phyloP scores from a whole-genome alignment of 2,888 invertebrate genomes.

The Liposcelis brunnea region DNA sequence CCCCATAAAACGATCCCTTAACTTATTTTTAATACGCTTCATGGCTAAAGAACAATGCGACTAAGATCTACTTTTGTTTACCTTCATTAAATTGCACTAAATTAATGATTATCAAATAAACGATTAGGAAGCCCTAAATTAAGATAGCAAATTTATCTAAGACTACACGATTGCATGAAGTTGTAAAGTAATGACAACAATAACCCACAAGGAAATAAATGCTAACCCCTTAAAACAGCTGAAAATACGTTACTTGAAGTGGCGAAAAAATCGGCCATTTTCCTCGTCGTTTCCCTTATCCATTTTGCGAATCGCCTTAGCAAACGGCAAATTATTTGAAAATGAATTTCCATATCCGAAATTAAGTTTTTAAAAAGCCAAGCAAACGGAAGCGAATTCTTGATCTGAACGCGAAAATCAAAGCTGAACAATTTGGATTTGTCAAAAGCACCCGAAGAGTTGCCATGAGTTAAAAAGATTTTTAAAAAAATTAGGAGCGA shows the following conservation, averaged over 20 bases:
- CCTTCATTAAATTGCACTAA: too few relatives aligned
- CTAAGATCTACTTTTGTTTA: too few relatives aligned
- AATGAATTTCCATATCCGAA: background rate
- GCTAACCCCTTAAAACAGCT: background rate
- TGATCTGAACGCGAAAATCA: background rate
- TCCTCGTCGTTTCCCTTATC: slow-evolving; percentile 16
- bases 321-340: background rate
- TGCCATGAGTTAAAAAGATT: too few relatives aligned
- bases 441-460: too few relatives aligned
- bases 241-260: slow-evolving; percentile 11
- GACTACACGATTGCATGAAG: too few relatives aligned
- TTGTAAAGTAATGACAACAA: too few relatives aligned
- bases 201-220: background rate
- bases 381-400: slow-evolving; percentile 1
- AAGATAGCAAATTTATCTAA: too few relatives aligned
- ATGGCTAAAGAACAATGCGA: too few relatives aligned
- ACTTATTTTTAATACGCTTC: background rate
- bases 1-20: background rate
- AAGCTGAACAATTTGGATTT: background rate
- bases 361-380: background rate
- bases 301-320: slow-evolving; percentile 15
- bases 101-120: too few relatives aligned
- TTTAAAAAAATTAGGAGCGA: too few relatives aligned
- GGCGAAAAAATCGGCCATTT: slow-evolving; percentile 15
- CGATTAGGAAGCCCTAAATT: too few relatives aligned